These are phyloP conservation scores for Drosophila lacertosa DNA, from an alignment of 1,140 invertebrate species.

Conservation along the genomic window DNA sequence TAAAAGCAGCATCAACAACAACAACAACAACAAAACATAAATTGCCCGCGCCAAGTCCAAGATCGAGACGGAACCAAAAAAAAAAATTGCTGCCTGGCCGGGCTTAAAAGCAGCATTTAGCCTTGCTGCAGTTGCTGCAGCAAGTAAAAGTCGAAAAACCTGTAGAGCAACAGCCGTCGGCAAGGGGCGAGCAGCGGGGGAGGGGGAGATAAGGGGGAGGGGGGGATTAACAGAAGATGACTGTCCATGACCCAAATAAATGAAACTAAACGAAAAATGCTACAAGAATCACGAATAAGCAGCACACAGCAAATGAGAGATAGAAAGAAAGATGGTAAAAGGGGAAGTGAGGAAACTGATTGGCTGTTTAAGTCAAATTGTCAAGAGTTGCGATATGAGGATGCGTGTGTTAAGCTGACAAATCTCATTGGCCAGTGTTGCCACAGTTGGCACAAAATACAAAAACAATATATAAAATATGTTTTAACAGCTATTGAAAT, in stretches of 20 bases:
- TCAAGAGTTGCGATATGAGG: slow-evolving; percentile 4
- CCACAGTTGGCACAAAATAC: no score
- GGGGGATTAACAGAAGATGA: slow-evolving; percentile 50
- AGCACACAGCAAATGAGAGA: slow-evolving; percentile 1
- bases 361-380: slow-evolving; percentile 3
- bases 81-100: slow-evolving; percentile 17
- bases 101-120: slow-evolving; percentile 22
- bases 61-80: slow-evolving; percentile 64
- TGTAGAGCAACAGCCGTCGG: slow-evolving; percentile 57
- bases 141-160: slow-evolving; percentile 82
- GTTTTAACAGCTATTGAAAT: no score
- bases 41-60: slow-evolving; percentile 41
- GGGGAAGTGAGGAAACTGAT: not conserved
- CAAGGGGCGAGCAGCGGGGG: not conserved
- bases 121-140: slow-evolving; percentile 55
- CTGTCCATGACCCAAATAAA: slow-evolving; percentile 79
- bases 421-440: not conserved
- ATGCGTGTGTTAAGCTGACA: not conserved
- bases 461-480: no score
- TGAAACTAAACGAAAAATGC: slow-evolving; percentile 63
- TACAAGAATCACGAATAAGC: slow-evolving; percentile 60
- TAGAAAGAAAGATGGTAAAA: not conserved
- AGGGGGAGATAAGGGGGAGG: not conserved
- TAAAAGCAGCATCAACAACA: slow-evolving; percentile 14
- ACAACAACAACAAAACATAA: slow-evolving; percentile 33